Evolutionary conservation across 1,140 invertebrate genomes (phyloP).

Genomic region (Drosophila sulfurigaster): DNA sequence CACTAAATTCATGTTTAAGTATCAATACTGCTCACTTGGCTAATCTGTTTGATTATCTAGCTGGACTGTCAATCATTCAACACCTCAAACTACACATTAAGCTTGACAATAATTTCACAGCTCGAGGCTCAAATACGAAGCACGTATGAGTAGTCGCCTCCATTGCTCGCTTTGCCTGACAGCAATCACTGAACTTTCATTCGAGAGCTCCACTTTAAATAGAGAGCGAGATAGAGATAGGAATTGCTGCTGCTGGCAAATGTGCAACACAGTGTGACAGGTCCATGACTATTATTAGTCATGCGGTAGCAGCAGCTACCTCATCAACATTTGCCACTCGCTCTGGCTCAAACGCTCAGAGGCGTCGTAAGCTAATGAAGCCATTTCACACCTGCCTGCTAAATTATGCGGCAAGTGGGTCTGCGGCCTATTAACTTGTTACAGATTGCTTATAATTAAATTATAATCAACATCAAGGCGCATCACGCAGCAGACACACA

Average conservation of each 20-base stretch:
- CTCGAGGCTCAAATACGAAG: neutral
- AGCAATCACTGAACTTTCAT: conserved; percentile 42
- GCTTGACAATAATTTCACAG: neutral
- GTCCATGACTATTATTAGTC: conserved; percentile 71
- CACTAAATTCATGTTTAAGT: neutral
- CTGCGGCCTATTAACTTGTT: conserved; percentile 71
- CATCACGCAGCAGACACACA: conserved; percentile 34
- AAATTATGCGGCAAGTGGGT: conserved; percentile 64
- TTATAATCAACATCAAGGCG: conserved; percentile 75
- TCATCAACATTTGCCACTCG: conserved; percentile 39
- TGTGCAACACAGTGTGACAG: conserved; percentile 56
- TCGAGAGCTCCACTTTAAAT: conserved; percentile 1
- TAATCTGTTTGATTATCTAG: neutral
- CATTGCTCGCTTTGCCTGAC: conserved; percentile 2
- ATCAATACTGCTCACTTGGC: neutral
- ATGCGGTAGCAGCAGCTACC: conserved; percentile 28
- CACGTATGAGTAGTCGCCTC: neutral
- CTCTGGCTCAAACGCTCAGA: conserved; percentile 11
- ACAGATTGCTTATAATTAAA: conserved; percentile 83
- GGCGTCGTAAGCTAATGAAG: conserved; percentile 74
- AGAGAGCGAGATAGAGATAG: conserved; percentile 6
- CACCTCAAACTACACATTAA: neutral
- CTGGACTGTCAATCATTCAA: neutral
- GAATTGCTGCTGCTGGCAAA: conserved; percentile 18
- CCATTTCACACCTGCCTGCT: conserved; percentile 79